phyloP scores from a whole-genome alignment of 2,888 invertebrate genomes.

The Argyra leucocephala region DNA sequence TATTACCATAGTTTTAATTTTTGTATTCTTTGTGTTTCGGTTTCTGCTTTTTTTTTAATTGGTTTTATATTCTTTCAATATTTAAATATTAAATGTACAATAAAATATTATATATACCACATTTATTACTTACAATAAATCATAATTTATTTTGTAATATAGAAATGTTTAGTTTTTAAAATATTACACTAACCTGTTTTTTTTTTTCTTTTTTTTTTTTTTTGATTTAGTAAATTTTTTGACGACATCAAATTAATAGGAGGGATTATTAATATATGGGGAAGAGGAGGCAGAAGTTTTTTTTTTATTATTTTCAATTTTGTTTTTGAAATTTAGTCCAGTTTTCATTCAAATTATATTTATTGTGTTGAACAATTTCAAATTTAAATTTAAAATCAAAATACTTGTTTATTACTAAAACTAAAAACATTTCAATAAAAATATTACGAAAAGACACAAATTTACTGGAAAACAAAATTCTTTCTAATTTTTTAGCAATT shows the following conservation, averaged over 20 bases:
- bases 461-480: no score
- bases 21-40: background rate
- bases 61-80: background rate
- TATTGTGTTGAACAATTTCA: no score
- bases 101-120: background rate
- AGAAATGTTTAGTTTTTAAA: background rate
- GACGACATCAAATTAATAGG: background rate
- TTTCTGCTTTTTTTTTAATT: background rate
- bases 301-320: no score
- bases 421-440: no score
- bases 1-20: background rate
- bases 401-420: no score
- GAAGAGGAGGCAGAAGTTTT: background rate
- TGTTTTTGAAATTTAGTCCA: no score
- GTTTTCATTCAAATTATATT: no score
- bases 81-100: background rate
- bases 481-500: no score
- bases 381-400: no score
- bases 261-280: background rate
- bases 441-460: no score
- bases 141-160: background rate
- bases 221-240: no score
- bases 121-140: background rate
- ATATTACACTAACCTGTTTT: conserved; percentile 2
- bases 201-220: no score